Conservation (phyloP, 2,113 vertebrate species). For the Poeciliopsis retropinna region DNA sequence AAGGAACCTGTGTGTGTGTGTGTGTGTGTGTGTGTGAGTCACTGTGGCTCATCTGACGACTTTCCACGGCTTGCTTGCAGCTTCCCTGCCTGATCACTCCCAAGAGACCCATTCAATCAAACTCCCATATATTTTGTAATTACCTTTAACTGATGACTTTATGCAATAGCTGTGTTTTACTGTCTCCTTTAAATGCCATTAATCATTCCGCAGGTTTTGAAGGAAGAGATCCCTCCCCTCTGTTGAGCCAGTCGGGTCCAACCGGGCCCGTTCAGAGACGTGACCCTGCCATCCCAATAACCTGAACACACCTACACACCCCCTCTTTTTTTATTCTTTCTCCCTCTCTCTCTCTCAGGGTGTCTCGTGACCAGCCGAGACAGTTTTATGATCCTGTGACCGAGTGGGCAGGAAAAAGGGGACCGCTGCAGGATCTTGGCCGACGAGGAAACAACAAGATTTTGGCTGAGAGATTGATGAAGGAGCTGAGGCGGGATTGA, state of each 20-base stretch:
- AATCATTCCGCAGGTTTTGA: conserved; percentile 54
- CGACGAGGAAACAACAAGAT: conserved; percentile 75
- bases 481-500: conserved; percentile 71
- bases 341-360: conserved; percentile 41
- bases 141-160: conserved; percentile 77
- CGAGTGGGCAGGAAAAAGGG: conserved; percentile 77
- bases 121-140: conserved; percentile 77
- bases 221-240: conserved; percentile 44
- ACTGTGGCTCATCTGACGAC: conserved; percentile 62
- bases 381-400: conserved; percentile 77
- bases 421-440: conserved; percentile 59
- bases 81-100: conserved; percentile 73
- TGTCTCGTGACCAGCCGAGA: conserved; percentile 75
- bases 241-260: conserved; percentile 43
- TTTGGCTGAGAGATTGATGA: conserved; percentile 76
- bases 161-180: conserved; percentile 74
- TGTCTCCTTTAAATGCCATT: conserved; percentile 77
- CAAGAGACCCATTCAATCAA: conserved; percentile 74
- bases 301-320: conserved; percentile 11
- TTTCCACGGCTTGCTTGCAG: conserved; percentile 65
- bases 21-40: conserved; percentile 72
- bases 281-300: conserved; percentile 34
- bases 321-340: conserved; percentile 18
- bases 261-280: conserved; percentile 35
- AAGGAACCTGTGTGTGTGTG: conserved; percentile 74